Evolutionary conservation across 2,888 invertebrate genomes (phyloP), one percentile per base, ranked within the genome.

Genomic region (Hetaerina titia): DNA sequence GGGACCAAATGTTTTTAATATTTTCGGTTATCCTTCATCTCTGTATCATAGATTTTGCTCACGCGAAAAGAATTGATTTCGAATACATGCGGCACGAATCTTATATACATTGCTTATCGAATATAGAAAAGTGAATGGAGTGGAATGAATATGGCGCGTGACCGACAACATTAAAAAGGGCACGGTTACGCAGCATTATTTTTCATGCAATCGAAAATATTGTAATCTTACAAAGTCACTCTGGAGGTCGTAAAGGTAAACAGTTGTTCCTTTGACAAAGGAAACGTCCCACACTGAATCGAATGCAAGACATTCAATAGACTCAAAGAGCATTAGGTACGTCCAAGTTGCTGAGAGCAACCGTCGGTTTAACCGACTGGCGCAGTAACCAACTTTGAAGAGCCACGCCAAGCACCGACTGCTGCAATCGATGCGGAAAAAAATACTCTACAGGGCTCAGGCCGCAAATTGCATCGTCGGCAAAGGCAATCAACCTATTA

Each of bases 1-100:
- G 69, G 69, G 92, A 22, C 31, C 69, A 45, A 56, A 81, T n/a
- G 64, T 92, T 64, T 92, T 69, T 64, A 92, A 92, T 92, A 92
- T 74, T 92, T 92, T 64, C 56, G 69, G 69, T 89, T 56, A 69
- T 92, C 92, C 63, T 22, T 45, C 92, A 69, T 74, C 92, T 92
- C 69, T 22, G 81, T 81, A 31, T 81, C 81, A 31, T 11, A 31
- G 13, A 81, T 81, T 81, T 81, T 81, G 31, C 81, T 81, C 81
- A 81, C 81, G 81, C 81, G 81, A 81, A 81, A 81, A n/a, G 25
- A 81, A 81, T 15, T 11, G 31, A 81, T 81, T 81, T 25, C 81
- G 4, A 81, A 31, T 31, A 31, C 31, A 31, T 81, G 81, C 31
- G 31, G 13, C 13, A 22, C 25, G 81, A 81, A 81, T 81, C 81